phyloP scores from a whole-genome alignment of 1,140 invertebrate genomes.

The Parasteatoda tepidariorum region DNA sequence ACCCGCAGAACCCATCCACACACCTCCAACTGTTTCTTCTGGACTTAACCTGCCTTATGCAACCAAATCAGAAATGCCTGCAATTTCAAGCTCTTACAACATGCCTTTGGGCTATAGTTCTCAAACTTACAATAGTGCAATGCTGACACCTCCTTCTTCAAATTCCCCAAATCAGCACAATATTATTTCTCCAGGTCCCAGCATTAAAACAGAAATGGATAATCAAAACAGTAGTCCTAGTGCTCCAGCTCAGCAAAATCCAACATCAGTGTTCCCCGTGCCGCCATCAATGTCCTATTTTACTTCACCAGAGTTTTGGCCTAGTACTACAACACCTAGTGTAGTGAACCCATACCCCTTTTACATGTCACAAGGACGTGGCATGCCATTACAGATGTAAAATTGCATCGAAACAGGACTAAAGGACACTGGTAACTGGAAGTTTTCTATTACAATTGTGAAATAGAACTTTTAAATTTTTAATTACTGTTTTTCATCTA shows the following conservation, averaged over 20 bases:
- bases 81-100: not conserved
- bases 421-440: too few species aligned
- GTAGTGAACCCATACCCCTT: not conserved
- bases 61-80: too few species aligned
- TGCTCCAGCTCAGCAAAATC: not conserved
- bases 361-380: not conserved
- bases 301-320: not conserved
- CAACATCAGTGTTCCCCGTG: not conserved
- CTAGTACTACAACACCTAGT: not conserved
- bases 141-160: not conserved
- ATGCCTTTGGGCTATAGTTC: not conserved
- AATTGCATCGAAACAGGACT: not conserved
- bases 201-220: not conserved
- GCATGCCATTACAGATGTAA: not conserved
- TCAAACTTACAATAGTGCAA: not conserved
- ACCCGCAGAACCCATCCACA: not conserved
- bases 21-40: not conserved
- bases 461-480: too few species aligned
- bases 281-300: too few species aligned
- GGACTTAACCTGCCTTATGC: too few species aligned
- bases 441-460: too few species aligned
- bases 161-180: not conserved
- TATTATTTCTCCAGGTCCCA: not conserved
- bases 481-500: too few species aligned
- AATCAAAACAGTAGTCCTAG: not conserved